Evolutionary conservation across 1,140 invertebrate species (phyloP).

Genomic region (Heliconius hermathena): DNA sequence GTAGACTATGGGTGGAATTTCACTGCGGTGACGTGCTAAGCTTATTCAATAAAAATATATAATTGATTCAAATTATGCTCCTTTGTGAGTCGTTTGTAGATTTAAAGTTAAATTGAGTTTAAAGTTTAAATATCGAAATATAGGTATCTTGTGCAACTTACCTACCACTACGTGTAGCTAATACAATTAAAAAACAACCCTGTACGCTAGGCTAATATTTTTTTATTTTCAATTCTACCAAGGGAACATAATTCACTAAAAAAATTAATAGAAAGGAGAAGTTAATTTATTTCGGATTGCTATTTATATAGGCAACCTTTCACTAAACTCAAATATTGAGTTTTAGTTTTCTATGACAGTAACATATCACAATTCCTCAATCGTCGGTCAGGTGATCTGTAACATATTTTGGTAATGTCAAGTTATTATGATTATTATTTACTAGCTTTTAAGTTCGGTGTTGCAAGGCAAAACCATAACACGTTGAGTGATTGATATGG

Average conservation of each 20-base stretch:
- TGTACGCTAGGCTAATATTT: neutral
- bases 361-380: constrained; percentile 48
- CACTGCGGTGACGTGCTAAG: constrained; percentile 36
- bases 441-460: neutral
- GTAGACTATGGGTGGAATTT: constrained; percentile 39
- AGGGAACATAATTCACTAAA: neutral
- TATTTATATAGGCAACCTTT: neutral
- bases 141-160: neutral
- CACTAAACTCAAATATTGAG: neutral
- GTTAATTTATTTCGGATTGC: neutral
- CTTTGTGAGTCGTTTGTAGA: neutral
- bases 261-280: neutral
- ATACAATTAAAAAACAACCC: neutral
- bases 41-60: constrained; percentile 22
- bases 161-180: neutral
- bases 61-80: constrained; percentile 25
- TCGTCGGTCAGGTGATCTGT: constrained; percentile 62
- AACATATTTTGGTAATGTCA: constrained; percentile 54
- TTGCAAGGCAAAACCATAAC: neutral
- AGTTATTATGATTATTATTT: constrained; percentile 34
- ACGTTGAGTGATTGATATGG: neutral
- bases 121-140: neutral
- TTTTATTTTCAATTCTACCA: neutral
- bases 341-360: neutral
- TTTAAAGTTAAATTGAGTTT: neutral